These are phyloP conservation scores for Tupaia chinensis DNA, from an alignment of 2,113 vertebrate genomes.

Conservation along the genomic window DNA sequence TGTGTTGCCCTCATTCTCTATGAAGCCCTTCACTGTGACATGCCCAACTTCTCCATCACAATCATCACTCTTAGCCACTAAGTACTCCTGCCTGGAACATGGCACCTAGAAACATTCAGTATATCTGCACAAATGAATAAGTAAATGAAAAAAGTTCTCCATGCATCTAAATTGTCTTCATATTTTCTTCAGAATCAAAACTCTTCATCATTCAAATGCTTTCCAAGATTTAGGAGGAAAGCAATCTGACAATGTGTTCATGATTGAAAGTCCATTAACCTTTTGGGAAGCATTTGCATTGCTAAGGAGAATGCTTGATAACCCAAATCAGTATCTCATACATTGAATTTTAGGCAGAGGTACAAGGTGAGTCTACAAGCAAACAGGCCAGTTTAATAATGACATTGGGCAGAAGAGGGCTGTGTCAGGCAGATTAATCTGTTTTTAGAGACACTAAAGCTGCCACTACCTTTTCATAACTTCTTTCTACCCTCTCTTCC, in stretches of 20 bases:
- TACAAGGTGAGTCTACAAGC: neutral
- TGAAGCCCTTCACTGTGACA: accelerated
- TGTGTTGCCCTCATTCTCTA: neutral
- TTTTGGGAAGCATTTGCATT: conserved; percentile 54
- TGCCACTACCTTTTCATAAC: neutral
- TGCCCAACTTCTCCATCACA: accelerated
- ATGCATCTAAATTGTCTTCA: neutral
- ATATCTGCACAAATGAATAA: neutral
- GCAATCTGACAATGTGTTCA: conserved; percentile 36
- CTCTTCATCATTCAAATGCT: conserved; percentile 9
- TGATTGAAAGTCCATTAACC: conserved; percentile 22
- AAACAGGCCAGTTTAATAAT: neutral
- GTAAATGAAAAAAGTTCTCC: neutral
- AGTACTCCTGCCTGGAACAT: neutral
- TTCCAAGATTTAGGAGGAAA: conserved; percentile 28
- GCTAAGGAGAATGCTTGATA: conserved; percentile 46
- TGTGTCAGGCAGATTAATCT: neutral
- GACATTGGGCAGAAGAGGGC: neutral
- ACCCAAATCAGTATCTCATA: neutral
- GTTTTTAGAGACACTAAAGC: neutral
- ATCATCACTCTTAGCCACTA: neutral
- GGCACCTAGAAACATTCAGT: neutral
- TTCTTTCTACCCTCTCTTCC: conserved; percentile 5
- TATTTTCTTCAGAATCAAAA: conserved; percentile 61
- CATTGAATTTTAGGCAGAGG: conserved; percentile 18